These are phyloP conservation scores for Galleria mellonella DNA, from an alignment of 1,140 invertebrate species.

Conservation along the genomic window DNA sequence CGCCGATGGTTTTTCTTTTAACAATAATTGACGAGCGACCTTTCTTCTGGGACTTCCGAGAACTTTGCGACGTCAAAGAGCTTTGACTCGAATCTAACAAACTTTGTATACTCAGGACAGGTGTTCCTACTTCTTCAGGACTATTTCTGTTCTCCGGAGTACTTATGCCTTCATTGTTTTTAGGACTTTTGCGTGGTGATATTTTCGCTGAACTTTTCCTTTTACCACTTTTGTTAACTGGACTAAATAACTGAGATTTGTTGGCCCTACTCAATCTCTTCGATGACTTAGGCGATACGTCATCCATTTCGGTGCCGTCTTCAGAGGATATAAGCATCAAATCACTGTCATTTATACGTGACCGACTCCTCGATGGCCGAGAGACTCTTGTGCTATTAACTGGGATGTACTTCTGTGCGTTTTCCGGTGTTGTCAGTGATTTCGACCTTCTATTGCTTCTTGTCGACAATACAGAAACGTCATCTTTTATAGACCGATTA, in stretches of 20 bases:
- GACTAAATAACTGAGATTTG: constrained; percentile 4
- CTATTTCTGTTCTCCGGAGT: constrained; percentile 42
- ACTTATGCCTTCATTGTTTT: constrained; percentile 14
- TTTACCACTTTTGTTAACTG: neutral
- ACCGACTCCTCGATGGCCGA: constrained; percentile 26
- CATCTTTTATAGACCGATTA: neutral
- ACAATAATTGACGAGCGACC: neutral
- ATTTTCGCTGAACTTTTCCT: neutral
- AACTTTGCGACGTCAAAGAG: constrained; percentile 13
- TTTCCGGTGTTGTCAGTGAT: constrained; percentile 24
- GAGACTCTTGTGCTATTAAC: constrained; percentile 19
- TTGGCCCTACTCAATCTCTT: constrained; percentile 13
- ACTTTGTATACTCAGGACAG: constrained; percentile 45
- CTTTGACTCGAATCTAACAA: constrained; percentile 36
- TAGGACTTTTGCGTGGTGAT: constrained; percentile 1
- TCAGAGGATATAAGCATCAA: constrained; percentile 19
- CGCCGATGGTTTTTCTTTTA: constrained; percentile 31
- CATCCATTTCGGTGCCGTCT: constrained; percentile 16
- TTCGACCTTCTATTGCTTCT: constrained; percentile 10
- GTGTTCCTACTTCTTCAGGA: constrained; percentile 39
- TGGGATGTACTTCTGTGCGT: constrained; percentile 14
- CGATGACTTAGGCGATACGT: constrained; percentile 33
- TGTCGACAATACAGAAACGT: neutral
- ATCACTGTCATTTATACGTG: constrained; percentile 40
- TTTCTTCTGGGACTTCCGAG: constrained; percentile 5